Conservation (phyloP, 2,113 vertebrate genomes). For the Lophura nycthemera region DNA sequence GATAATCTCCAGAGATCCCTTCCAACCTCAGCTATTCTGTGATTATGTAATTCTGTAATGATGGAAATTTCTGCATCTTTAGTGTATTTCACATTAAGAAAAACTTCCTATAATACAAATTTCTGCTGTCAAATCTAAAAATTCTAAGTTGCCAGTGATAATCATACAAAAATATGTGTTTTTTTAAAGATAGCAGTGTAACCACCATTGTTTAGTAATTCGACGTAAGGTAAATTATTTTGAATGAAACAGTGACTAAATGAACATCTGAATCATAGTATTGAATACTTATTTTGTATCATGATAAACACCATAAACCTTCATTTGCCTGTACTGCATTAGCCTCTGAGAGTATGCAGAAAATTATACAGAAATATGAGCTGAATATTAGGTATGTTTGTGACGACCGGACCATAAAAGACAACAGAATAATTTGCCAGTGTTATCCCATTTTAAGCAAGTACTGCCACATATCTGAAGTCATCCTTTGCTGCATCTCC, state of each 20-base stretch:
- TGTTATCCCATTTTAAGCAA: background rate
- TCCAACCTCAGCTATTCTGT: background rate
- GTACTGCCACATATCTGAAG: background rate
- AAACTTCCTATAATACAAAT: background rate
- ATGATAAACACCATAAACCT: background rate
- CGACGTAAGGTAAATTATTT: background rate
- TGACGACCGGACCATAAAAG: background rate
- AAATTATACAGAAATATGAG: background rate
- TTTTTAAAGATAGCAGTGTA: background rate
- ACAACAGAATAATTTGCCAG: background rate
- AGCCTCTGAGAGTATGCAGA: background rate
- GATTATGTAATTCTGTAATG: background rate
- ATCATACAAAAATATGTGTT: background rate
- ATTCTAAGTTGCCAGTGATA: background rate
- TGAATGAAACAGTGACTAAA: background rate
- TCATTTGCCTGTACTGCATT: background rate
- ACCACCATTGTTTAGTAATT: background rate
- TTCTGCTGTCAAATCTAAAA: background rate
- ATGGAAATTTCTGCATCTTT: background rate
- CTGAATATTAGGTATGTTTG: background rate
- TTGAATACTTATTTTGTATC: background rate
- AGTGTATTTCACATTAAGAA: background rate
- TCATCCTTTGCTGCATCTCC: background rate
- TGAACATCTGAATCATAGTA: background rate
- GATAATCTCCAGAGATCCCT: background rate